A percentile compares a stretch with the other conserved stretches of the same genome.
phyloP scores from a whole-genome alignment of 2,797 vertebrate genomes.

The Monodelphis domestica region DNA sequence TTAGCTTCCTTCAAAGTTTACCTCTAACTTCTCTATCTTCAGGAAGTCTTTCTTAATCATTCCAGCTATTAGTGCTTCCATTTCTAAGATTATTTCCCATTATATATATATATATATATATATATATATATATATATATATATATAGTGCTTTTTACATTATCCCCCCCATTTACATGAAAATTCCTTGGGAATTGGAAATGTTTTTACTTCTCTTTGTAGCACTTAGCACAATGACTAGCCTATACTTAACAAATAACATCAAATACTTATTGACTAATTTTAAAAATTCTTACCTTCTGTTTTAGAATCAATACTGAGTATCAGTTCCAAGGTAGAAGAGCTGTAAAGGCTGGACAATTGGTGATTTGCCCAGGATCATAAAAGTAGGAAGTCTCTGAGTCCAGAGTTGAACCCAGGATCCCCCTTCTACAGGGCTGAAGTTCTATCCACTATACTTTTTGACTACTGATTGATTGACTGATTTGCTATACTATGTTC shows the following conservation, averaged over 20 bases:
- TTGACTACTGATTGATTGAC: too few relatives aligned
- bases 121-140: too few relatives aligned
- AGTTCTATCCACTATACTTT: too few relatives aligned
- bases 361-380: too few relatives aligned
- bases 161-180: not conserved
- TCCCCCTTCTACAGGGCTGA: too few relatives aligned
- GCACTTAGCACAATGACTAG: not conserved
- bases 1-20: not conserved
- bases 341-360: too few relatives aligned
- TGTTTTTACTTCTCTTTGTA: not conserved
- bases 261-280: not conserved
- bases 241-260: not conserved
- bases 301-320: too few relatives aligned
- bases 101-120: too few relatives aligned
- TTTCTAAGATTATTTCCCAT: not conserved
- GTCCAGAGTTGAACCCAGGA: too few relatives aligned
- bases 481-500: not conserved
- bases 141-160: not conserved
- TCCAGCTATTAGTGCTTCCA: not conserved
- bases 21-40: not conserved
- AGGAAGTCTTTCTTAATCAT: not conserved
- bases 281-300: too few relatives aligned
- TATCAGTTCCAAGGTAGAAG: too few relatives aligned
- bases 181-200: not conserved
- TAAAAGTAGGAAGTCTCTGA: too few relatives aligned